Evolutionary conservation across 2,113 vertebrate genomes (phyloP), one percentile per base, ranked within the genome.

Genomic region (Ariopsis seemanni): DNA sequence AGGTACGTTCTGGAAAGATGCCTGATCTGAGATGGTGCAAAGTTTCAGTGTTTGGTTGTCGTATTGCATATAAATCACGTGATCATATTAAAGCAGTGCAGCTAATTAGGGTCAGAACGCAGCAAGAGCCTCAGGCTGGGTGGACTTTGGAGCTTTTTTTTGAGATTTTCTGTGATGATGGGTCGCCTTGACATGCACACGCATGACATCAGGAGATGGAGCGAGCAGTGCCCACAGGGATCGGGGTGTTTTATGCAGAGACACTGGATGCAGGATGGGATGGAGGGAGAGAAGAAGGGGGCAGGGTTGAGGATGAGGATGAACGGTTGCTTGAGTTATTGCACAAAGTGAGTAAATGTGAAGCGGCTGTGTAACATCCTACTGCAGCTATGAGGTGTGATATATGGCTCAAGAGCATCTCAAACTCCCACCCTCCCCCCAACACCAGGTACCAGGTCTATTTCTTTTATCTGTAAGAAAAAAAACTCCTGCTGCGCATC

Each of bases 311-410:
- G 27, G 55, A 81, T 81, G 78, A 81, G 79, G 57, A 82, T 48
- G 55, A 81, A 22, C 30, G 27, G 34, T 84, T 14, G 34, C 10
- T 72, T 71, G 57, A 86, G 55, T 62, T 90, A 86, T 69, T 78
- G 78, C 82, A 72, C 86, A 83, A 87, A 86, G 82, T 84, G 80
- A 90, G 22, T 72, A 79, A 65, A 88, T 80, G 25, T 88, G 80
- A 86, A 53, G 10, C 82, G 75, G 67, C 78, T 84, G 20, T 60
- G 75, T 65, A 72, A 75, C 12, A 30, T 84, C 71, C 84, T 65
- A 82, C 65, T 75, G 82, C 58, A 88, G 84, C 84, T 57, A 50
- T 57, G 48, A 30, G 75, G 52, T 87, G 80, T 80, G 84, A 80
- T 65, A 42, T 60, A 82, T 15, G 20, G 57, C 57, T 82, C 30